Percentiles rank a stretch among this genome's conserved stretches.
These are phyloP conservation scores for Saiga tatarica DNA, from an alignment of 2,113 vertebrate genomes.

Conservation along the genomic window DNA sequence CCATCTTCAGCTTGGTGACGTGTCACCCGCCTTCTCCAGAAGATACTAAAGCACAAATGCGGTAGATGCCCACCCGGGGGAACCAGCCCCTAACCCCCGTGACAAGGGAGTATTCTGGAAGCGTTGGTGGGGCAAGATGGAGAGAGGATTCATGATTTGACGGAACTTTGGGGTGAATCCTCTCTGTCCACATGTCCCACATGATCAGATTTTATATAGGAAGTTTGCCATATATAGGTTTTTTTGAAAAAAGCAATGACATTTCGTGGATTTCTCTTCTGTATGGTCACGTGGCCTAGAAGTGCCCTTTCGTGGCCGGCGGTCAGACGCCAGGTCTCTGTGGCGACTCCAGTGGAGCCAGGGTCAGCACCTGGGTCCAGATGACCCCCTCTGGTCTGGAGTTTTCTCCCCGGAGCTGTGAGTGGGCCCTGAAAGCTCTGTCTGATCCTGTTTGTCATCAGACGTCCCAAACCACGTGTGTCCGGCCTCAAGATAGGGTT, in stretches of 20 bases:
- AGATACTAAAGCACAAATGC: not conserved
- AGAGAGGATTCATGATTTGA: accelerated
- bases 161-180: not conserved
- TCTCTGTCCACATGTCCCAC: not conserved
- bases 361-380: not conserved
- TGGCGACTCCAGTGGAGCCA: accelerated
- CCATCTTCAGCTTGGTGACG: too few species aligned
- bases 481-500: not conserved
- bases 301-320: accelerated
- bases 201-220: not conserved
- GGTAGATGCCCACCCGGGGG: accelerated
- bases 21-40: not conserved
- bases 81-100: accelerated
- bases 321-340: not conserved
- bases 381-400: not conserved
- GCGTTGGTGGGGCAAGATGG: not conserved
- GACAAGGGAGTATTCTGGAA: not conserved
- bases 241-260: not conserved
- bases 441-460: not conserved
- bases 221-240: not conserved
- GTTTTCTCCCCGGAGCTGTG: not conserved
- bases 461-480: accelerated
- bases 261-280: not conserved
- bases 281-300: too few species aligned
- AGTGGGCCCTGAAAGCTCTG: accelerated